Base-by-base conservation (phyloP, 2,797 vertebrate species). In the Lutra lutra region DNA sequence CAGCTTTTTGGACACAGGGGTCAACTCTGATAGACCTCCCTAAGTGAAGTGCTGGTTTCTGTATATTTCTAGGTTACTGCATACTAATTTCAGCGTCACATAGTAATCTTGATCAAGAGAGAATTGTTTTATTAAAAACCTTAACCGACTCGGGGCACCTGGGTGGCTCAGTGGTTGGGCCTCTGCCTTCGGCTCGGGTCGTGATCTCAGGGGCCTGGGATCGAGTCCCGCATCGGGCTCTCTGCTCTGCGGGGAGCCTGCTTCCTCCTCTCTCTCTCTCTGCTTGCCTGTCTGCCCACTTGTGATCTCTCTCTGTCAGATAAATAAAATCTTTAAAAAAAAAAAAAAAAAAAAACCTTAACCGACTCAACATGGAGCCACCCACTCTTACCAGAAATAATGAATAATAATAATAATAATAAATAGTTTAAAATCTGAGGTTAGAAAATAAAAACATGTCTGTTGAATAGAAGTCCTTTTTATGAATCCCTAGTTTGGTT, bases 61-160 rank as follows among this genome's bases (percentile, higher is more conserved):
- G 6, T 15, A 7, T 54, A 9, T 20, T 88, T 78, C 66, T 72
- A 60, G 58, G 43, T 85, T 73, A 73, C 29, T 54, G 10, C 8
- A 12, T 91, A 20, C 77, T 90, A 64, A 86, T 84, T 93, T 92
- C 12, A 79, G 32, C 66, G 29, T 66, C 27, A 46, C 14, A 29
- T 15, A 75, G 27, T 80, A 54, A 83, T 84, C 60, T 89, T 54
- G 21, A 73, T 64, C 3, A 7, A 35, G 18, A 84, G 25, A 88
- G 48, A 86, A 15, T 89, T 82, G 4, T 83, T 77, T 93, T 82
- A 46, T 86, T 77, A 90, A 25, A 72, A 12, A 13, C 4, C n/a
- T 91, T 93, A 85, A 89, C 73, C 78, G 62, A 93, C 43, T 54
- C 25, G n/a, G n/a, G n/a, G n/a, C n/a, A n/a, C n/a, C n/a, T n/a